A percentile compares a stretch with the other conserved stretches of the same genome.
phyloP scores from a whole-genome alignment of 1,140 invertebrate species.

The Micrasema longulum region DNA sequence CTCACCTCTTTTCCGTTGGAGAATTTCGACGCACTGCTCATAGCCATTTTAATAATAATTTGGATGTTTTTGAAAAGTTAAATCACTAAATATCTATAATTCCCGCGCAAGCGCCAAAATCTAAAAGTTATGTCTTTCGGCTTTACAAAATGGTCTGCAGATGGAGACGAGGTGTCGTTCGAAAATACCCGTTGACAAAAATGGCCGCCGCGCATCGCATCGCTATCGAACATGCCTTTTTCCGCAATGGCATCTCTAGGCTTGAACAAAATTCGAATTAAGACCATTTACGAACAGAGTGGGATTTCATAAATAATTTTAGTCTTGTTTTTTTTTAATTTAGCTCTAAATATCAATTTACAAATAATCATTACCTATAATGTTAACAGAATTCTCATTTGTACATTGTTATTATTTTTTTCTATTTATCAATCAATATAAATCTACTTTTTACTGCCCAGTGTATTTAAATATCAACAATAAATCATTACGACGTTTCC shows the following conservation, averaged over 20 bases:
- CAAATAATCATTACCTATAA: no score
- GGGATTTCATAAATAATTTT: no score
- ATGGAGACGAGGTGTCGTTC: conserved; percentile 43
- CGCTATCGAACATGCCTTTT: conserved; percentile 1
- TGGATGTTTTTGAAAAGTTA: conserved; percentile 23
- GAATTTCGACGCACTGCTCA: conserved; percentile 40
- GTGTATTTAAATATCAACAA: no score
- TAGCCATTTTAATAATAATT: conserved; percentile 35
- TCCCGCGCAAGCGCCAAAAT: conserved; percentile 36
- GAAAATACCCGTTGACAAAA: conserved; percentile 36
- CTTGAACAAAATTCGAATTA: background rate
- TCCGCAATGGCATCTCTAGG: conserved; percentile 7
- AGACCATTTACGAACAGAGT: no score
- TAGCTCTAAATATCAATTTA: no score
- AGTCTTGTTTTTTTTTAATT: no score
- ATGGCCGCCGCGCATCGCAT: conserved; percentile 34
- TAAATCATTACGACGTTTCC: no score
- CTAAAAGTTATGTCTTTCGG: conserved; percentile 38
- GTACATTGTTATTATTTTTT: no score
- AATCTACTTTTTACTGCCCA: no score
- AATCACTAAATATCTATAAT: conserved; percentile 30
- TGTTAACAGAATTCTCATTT: no score
- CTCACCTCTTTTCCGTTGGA: conserved; percentile 38
- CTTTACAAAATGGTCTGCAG: conserved; percentile 49
- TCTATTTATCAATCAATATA: no score